phyloP scores from a whole-genome alignment of 2,797 vertebrate genomes.

The Tenualosa ilisha region DNA sequence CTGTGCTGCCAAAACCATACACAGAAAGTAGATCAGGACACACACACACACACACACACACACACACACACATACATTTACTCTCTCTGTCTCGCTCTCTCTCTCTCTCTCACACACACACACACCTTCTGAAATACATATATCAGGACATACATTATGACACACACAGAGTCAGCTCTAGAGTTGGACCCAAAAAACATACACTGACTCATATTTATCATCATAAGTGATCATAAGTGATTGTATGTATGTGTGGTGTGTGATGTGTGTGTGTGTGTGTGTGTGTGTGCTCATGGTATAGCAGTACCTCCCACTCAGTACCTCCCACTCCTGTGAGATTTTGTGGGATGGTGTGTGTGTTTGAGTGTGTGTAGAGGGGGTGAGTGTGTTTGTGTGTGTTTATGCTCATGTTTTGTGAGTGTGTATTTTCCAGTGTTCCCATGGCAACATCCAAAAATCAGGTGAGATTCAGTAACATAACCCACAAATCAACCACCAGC shows the following conservation, averaged over 20 bases:
- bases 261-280: not conserved
- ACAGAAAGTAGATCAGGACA: not conserved
- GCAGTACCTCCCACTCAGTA: not conserved
- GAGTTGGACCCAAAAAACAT: not conserved
- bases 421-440: not conserved
- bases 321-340: not conserved
- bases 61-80: slow-evolving; percentile 6
- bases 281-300: not conserved
- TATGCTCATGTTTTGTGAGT: not conserved
- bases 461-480: not conserved
- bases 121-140: not conserved
- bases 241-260: not conserved
- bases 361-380: not conserved
- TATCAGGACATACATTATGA: too few species aligned
- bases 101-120: slow-evolving; percentile 7
- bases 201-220: too few species aligned
- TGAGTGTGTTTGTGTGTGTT: not conserved
- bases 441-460: slow-evolving; percentile 7
- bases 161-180: not conserved
- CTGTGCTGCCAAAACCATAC: not conserved
- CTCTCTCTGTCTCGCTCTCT: too few species aligned
- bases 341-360: not conserved
- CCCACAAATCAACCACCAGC: not conserved
- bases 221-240: not conserved
- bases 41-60: slow-evolving; percentile 21